Evolutionary conservation across 1,140 invertebrate genomes (phyloP).

Genomic region (Dryas iulia): DNA sequence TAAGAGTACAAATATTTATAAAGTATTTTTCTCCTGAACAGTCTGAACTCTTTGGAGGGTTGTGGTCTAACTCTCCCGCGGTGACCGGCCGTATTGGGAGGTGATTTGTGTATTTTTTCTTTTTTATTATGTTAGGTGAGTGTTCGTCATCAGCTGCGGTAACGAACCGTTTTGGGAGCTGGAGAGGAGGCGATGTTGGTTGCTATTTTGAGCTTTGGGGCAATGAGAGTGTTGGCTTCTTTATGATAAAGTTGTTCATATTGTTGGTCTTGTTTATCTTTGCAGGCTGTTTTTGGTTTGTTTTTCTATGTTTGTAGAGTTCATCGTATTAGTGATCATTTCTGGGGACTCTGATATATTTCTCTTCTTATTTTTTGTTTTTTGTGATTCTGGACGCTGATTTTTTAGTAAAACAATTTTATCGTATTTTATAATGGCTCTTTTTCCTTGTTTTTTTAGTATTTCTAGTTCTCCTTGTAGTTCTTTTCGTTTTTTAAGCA

Average conservation of each 20-base stretch:
- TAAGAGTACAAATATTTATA: no score
- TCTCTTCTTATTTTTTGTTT: conserved; percentile 29
- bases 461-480: conserved; percentile 27
- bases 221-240: no score
- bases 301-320: conserved; percentile 11
- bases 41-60: no score
- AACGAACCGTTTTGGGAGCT: no score
- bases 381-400: background rate
- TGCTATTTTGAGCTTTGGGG: no score
- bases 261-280: conserved; percentile 32
- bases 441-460: conserved; percentile 30
- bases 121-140: no score
- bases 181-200: no score
- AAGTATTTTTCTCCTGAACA: no score
- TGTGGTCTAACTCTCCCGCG: no score
- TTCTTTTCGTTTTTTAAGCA: conserved; percentile 33
- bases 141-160: no score
- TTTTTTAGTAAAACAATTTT: conserved; percentile 25
- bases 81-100: no score
- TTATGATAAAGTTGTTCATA: conserved; percentile 25
- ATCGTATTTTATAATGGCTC: conserved; percentile 35
- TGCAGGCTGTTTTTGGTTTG: conserved; percentile 25
- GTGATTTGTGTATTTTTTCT: no score
- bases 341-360: conserved; percentile 36
- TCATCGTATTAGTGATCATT: conserved; percentile 12